Percentiles rank a stretch among this genome's conserved stretches.
These are phyloP conservation scores for Thecophora atra DNA, from an alignment of 2,888 invertebrate species.

Conservation along the genomic window DNA sequence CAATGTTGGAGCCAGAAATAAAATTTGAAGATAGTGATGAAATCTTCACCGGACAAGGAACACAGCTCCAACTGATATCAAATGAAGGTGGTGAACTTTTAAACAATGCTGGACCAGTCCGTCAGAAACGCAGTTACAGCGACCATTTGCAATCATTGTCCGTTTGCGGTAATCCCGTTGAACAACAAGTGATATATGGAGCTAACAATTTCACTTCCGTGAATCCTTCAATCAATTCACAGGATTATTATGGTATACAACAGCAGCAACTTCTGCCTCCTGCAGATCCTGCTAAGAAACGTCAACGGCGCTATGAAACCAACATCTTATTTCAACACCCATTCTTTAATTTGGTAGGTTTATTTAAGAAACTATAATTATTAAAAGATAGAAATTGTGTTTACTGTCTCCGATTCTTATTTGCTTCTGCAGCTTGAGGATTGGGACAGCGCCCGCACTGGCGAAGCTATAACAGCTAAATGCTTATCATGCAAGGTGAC, in stretches of 20 bases:
- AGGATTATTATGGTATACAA: conserved; percentile 11
- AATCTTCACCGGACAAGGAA: conserved; percentile 37
- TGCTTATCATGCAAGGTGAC: conserved; percentile 46
- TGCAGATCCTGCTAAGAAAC: conserved; percentile 38
- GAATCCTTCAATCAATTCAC: conserved; percentile 9
- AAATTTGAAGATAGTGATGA: conserved; percentile 48
- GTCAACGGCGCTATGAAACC: conserved; percentile 42
- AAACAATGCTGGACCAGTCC: background rate
- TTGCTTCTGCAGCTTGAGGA: conserved; percentile 30
- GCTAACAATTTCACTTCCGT: background rate
- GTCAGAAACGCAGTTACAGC: conserved; percentile 32
- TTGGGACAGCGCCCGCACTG: conserved; percentile 24
- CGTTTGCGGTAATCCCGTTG: background rate
- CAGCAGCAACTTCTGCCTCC: background rate
- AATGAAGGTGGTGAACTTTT: background rate
- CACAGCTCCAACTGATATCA: background rate
- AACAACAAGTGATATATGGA: background rate
- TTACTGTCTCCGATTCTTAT: background rate
- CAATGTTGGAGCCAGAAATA: conserved; percentile 43
- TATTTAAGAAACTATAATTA: background rate
- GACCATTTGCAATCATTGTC: conserved; percentile 20
- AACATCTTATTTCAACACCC: conserved; percentile 46
- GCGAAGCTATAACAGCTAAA: conserved; percentile 41
- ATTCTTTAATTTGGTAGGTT: conserved; percentile 47
- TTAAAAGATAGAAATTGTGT: background rate